A percentile compares a stretch with the other conserved stretches of the same genome.
Evolutionary conservation across 2,888 invertebrate species (phyloP).

Genomic region (Hesperia comma): DNA sequence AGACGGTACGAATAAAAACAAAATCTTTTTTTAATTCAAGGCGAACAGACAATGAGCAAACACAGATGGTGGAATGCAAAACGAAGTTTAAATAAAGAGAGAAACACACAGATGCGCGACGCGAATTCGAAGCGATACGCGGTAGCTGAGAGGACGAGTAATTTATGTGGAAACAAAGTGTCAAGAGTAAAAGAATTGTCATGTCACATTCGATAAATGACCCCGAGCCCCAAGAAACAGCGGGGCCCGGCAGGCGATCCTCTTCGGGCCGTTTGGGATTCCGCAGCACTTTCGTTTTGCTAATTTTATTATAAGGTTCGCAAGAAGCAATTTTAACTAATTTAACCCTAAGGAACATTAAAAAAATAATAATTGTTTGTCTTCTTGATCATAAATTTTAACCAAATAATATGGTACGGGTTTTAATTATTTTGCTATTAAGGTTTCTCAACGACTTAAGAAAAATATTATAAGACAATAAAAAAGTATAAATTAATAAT

Average conservation of each 20-base stretch:
- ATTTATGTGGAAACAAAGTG: slow-evolving; percentile 77
- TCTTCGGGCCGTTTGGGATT: slow-evolving; percentile 23
- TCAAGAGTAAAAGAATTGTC: slow-evolving; percentile 72
- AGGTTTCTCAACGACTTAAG: too few relatives aligned
- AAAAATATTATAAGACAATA: not conserved
- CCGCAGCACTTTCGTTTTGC: slow-evolving; percentile 6
- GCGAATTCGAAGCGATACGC: slow-evolving; percentile 61
- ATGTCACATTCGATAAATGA: slow-evolving; percentile 71
- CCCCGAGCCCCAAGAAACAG: slow-evolving; percentile 39
- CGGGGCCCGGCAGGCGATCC: slow-evolving; percentile 44
- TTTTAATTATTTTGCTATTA: too few relatives aligned
- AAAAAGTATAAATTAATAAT: not conserved
- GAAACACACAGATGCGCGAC: slow-evolving; percentile 54
- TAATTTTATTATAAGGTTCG: not conserved
- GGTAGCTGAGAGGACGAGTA: slow-evolving; percentile 66
- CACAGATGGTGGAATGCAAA: slow-evolving; percentile 82
- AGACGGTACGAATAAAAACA: slow-evolving; percentile 72
- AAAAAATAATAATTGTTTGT: not conserved
- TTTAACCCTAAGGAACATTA: not conserved
- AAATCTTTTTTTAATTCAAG: slow-evolving; percentile 76
- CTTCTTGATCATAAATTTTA: not conserved
- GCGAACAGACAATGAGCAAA: slow-evolving; percentile 80
- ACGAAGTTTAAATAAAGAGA: slow-evolving; percentile 55
- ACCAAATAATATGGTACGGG: too few relatives aligned
- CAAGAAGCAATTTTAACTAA: not conserved